Conservation (phyloP, 53 echinoderm and acorn worm species). For the Crossaster papposus region DNA sequence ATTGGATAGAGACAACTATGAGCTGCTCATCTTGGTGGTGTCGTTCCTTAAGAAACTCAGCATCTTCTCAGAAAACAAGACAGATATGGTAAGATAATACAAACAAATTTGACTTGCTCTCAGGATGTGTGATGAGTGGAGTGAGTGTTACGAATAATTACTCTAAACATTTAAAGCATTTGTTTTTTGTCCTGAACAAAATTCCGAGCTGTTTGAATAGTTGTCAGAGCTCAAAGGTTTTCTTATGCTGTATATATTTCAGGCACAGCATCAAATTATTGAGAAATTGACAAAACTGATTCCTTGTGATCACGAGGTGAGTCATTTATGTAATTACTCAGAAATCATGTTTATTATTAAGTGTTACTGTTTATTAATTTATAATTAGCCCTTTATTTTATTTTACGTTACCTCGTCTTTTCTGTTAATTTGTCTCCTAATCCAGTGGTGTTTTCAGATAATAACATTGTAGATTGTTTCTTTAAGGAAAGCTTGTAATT, state of each 20-base stretch:
- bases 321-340: conserved; percentile 1
- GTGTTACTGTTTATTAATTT: neutral
- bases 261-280: conserved; percentile 91
- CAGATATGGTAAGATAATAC: conserved; percentile 80
- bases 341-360: neutral
- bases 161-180: neutral
- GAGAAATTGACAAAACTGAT: conserved; percentile 91
- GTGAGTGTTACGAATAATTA: neutral
- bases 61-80: conserved; percentile 94
- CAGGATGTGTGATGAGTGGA: neutral
- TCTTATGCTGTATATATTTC: conserved; percentile 21
- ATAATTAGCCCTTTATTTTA: too few relatives aligned
- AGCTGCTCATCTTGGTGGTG: conserved; percentile 95
- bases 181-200: neutral
- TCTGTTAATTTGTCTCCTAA: too few relatives aligned
- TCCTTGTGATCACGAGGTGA: conserved; percentile 99
- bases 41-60: conserved; percentile 98
- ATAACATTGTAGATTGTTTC: too few relatives aligned
- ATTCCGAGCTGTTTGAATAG: neutral
- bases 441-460: too few relatives aligned
- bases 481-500: neutral
- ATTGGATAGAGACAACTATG: conserved; percentile 91
- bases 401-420: too few relatives aligned
- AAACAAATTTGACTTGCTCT: neutral
- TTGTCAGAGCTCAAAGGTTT: neutral